Evolutionary conservation across 2,113 vertebrate genomes (phyloP).

Genomic region (Vicugna pacos): DNA sequence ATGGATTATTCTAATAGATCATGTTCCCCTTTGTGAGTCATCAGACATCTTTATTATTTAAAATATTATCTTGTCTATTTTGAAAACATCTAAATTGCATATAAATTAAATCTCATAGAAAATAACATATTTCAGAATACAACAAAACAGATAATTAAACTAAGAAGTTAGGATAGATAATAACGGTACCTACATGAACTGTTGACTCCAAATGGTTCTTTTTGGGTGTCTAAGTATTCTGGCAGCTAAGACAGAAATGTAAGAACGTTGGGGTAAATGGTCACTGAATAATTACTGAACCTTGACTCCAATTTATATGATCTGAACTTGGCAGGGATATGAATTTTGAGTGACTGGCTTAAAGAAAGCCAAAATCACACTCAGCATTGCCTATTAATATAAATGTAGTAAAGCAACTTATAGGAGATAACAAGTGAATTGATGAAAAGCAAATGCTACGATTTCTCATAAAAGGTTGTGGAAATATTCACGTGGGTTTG

Average conservation of each 20-base stretch:
- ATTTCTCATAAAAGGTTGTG: not conserved
- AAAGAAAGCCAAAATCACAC: not conserved
- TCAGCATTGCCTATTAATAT: not conserved
- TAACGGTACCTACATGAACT: not conserved
- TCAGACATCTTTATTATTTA: not conserved
- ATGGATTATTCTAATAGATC: not conserved
- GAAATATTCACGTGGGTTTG: conserved; percentile 28
- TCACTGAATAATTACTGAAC: conserved; percentile 5
- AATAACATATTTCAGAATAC: conserved; percentile 11
- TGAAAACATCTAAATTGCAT: not conserved
- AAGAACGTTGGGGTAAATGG: not conserved
- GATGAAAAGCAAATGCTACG: not conserved
- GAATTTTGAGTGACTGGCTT: not conserved
- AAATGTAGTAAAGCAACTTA: not conserved
- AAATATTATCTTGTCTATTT: not conserved
- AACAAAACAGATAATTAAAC: not conserved
- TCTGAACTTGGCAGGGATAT: not conserved
- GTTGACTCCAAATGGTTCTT: not conserved
- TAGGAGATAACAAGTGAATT: not conserved
- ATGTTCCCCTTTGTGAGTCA: not conserved
- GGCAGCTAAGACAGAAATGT: not conserved
- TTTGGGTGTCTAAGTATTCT: not conserved
- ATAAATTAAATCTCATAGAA: not conserved
- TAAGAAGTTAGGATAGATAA: not conserved
- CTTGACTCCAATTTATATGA: conserved; percentile 51